phyloP scores from a whole-genome alignment of 2,888 invertebrate genomes.

The Phoronis australis region DNA sequence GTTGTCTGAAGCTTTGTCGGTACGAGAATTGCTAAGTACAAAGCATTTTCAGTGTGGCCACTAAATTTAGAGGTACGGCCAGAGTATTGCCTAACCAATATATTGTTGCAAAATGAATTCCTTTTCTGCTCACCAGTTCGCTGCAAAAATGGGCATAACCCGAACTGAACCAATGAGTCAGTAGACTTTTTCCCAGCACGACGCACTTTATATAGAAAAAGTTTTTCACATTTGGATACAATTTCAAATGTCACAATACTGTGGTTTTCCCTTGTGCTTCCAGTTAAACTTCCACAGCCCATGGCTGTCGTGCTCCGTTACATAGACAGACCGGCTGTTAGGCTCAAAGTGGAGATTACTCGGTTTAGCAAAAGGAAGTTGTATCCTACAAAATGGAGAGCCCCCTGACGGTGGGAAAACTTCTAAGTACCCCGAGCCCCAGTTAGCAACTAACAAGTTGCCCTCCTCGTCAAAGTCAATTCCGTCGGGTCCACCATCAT shows the following conservation, averaged over 20 bases:
- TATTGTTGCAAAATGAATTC: no score
- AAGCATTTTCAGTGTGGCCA: no score
- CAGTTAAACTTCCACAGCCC: slow-evolving; percentile 43
- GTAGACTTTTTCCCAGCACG: no score
- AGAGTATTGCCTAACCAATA: no score
- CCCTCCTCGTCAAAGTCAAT: slow-evolving; percentile 46
- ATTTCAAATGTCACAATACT: slow-evolving; percentile 46
- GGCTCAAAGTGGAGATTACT: slow-evolving; percentile 44
- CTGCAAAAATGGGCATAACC: no score
- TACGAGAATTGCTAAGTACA: no score
- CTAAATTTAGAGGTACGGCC: no score
- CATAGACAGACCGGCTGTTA: slow-evolving; percentile 29
- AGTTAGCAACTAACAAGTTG: slow-evolving; percentile 41
- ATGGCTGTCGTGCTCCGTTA: slow-evolving; percentile 41
- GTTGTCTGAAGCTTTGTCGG: no score
- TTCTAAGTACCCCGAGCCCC: slow-evolving; percentile 37
- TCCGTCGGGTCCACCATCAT: slow-evolving; percentile 43
- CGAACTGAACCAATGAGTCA: no score
- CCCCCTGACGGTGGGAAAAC: slow-evolving; percentile 38
- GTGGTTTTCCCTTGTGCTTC: slow-evolving; percentile 32
- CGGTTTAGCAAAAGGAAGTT: slow-evolving; percentile 33
- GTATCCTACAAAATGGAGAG: slow-evolving; percentile 28
- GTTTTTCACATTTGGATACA: no score
- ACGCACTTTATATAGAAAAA: no score
- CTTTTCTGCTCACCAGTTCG: no score